Base-by-base conservation (phyloP, 2,888 invertebrate species). In the Myopa tessellatipennis region DNA sequence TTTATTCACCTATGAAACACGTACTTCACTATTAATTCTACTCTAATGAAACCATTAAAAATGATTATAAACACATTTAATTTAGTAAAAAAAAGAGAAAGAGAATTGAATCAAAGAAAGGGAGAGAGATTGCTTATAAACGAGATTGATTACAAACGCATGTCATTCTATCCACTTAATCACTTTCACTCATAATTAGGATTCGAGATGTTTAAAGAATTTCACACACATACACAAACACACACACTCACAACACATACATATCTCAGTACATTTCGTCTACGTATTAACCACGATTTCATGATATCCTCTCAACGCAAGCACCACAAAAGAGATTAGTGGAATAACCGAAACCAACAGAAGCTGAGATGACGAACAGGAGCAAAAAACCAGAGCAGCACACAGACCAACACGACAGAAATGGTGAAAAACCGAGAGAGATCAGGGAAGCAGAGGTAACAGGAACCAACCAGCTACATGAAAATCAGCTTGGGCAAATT, bases 251-350 rank as follows among this genome's bases (percentile, higher is more conserved):
- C 45, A 45, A 45, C 45, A 8, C 45, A 45, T 6, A 45, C 26
- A 45, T 4, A 45, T 45, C 6, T 45, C 12, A 50, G 26, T 26
- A 26, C 68, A 45, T n/a, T 40, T 18, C 40, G 50, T 36, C 16
- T n/a, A 73, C 45, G 45, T 63, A 63, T 73, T n/a, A 40, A 61
- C 73, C 58, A 72, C 38, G 58, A 38, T 26, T 73, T 61, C 61
- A 63, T 73, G 61, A 73, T 40, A 73, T 45, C 63, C 63, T 36
- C 63, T 61, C 73, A 60, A 26, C 45, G 61, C 61, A 45, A 63
- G 45, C 63, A 73, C 73, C 73, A 18, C 40, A 61, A 18, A 45
- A 40, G 73, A n/a, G 45, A 73, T 36, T 52, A 71, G 18, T n/a
- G n/a, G 36, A 38, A 61, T 12, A 18, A 63, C 58, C 55, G 34